phyloP scores from a whole-genome alignment of 1,140 invertebrate species.

The Cotesia typhae region DNA sequence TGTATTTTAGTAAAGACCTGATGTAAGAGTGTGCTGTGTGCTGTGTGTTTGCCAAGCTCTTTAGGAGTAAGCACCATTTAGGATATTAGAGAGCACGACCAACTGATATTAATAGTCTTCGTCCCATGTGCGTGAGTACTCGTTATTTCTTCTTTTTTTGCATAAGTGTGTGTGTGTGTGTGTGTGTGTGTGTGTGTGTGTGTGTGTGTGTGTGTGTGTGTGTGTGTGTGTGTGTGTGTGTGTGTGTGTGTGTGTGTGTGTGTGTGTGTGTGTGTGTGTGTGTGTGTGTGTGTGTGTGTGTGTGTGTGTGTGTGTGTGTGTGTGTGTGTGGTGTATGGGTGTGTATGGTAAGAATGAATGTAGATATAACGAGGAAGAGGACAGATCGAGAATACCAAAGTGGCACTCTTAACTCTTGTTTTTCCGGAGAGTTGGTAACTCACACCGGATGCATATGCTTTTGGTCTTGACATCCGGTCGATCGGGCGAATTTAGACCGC shows the following conservation, averaged over 20 bases:
- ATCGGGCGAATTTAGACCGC: conserved; percentile 26
- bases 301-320: background rate
- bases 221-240: background rate
- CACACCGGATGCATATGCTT: conserved; percentile 32
- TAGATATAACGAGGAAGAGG: conserved; percentile 11
- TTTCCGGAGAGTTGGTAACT: conserved; percentile 24
- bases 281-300: background rate
- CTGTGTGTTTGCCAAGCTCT: conserved; percentile 15
- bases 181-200: no score
- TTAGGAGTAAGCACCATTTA: conserved; percentile 10
- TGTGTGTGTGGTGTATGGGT: background rate
- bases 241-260: background rate
- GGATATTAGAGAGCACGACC: conserved; percentile 13
- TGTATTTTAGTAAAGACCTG: conserved; percentile 13
- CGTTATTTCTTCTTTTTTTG: conserved; percentile 4
- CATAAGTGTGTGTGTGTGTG: background rate
- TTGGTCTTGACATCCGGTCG: conserved; percentile 25
- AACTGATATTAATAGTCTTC: conserved; percentile 14
- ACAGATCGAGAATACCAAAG: conserved; percentile 32
- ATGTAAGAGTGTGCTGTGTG: conserved; percentile 8
- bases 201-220: background rate
- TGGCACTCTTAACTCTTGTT: conserved; percentile 26
- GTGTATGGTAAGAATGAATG: background rate
- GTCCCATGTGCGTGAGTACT: conserved; percentile 9
- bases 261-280: background rate